phyloP scores from a whole-genome alignment of 2,888 invertebrate genomes.

The Nectonema munidae region DNA sequence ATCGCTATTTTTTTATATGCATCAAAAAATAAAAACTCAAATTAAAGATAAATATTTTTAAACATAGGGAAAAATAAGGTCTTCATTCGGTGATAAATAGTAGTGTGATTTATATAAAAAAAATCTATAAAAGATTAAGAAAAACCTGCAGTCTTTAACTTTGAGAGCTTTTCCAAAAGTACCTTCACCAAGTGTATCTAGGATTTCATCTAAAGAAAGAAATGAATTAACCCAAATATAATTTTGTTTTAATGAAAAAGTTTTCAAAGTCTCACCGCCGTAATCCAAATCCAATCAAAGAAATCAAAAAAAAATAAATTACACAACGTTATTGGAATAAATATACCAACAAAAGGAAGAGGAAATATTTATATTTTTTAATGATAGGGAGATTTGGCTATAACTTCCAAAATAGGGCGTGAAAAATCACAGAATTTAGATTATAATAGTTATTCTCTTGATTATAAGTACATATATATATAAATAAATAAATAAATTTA shows the following conservation, averaged over 20 bases:
- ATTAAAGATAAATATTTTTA: too few relatives aligned
- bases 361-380: background rate
- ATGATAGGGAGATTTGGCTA: too few relatives aligned
- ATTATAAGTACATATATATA: too few relatives aligned
- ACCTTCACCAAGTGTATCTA: constrained; percentile 90
- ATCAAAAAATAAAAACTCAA: too few relatives aligned
- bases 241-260: too few relatives aligned
- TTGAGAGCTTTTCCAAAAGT: constrained; percentile 99
- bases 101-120: constrained; percentile 9
- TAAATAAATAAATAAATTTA: too few relatives aligned
- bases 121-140: constrained; percentile 8
- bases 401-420: too few relatives aligned
- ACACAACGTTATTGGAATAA: background rate
- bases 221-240: too few relatives aligned
- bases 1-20: too few relatives aligned
- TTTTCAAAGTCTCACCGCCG: too few relatives aligned
- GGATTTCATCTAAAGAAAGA: constrained; percentile 61
- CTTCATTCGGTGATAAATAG: background rate
- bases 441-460: too few relatives aligned
- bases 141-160: constrained; percentile 42
- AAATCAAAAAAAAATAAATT: background rate
- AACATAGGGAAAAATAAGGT: background rate
- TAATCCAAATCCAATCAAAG: background rate
- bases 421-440: too few relatives aligned
- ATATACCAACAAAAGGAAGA: background rate